phyloP scores from a whole-genome alignment of 2,797 vertebrate genomes.

The Gambelia wislizenii region DNA sequence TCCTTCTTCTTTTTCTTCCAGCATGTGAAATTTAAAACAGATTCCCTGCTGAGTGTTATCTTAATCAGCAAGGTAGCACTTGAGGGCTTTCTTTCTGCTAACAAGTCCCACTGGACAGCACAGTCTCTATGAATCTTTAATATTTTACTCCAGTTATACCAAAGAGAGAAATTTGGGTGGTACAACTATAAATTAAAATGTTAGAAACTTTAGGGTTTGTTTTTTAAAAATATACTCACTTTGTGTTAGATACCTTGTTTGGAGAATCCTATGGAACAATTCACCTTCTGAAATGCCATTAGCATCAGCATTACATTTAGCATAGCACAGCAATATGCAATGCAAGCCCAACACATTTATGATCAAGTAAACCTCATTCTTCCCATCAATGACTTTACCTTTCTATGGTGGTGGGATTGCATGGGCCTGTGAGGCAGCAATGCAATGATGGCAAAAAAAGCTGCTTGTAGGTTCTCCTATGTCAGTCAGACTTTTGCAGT shows the following conservation, averaged over 20 bases:
- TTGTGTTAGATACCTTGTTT: conserved; percentile 2
- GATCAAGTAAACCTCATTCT: too few relatives aligned
- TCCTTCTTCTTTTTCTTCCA: conserved; percentile 27
- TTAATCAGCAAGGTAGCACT: conserved; percentile 59
- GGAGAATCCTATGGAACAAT: neutral
- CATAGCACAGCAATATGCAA: too few relatives aligned
- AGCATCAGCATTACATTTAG: too few relatives aligned
- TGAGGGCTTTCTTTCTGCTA: conserved; percentile 28
- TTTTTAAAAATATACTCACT: neutral
- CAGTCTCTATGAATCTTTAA: conserved; percentile 43
- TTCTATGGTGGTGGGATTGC: too few relatives aligned
- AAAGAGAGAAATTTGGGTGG: conserved; percentile 25
- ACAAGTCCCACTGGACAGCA: conserved; percentile 7
- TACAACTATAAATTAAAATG: conserved; percentile 29
- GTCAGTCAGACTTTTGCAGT: too few relatives aligned
- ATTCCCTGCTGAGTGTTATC: conserved; percentile 39
- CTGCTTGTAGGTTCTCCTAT: too few relatives aligned
- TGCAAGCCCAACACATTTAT: too few relatives aligned
- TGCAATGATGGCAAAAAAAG: too few relatives aligned
- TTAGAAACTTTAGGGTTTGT: conserved; percentile 36
- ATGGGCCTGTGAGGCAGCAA: too few relatives aligned
- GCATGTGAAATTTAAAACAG: conserved; percentile 54
- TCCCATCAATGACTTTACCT: too few relatives aligned
- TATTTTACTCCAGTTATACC: conserved; percentile 45
- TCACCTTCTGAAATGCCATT: neutral